Evolutionary conservation across 2,113 vertebrate species (phyloP).

Genomic region (Meriones unguiculatus): DNA sequence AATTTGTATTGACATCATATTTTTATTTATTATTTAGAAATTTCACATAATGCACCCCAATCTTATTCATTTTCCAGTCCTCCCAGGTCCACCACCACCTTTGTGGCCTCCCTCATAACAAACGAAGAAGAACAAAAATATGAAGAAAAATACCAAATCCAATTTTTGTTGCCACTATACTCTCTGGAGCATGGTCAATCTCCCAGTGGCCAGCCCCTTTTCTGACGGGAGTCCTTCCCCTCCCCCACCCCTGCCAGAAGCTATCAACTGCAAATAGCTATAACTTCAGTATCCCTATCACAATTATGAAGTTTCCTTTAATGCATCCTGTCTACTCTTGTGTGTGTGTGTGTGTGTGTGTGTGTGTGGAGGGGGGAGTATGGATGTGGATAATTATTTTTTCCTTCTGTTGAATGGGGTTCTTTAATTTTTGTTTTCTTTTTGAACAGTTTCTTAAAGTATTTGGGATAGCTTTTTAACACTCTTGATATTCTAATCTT

Average conservation of each 20-base stretch:
- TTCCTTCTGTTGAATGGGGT: neutral
- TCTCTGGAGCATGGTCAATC: neutral
- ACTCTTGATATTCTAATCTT: conserved; percentile 2
- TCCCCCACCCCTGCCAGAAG: neutral
- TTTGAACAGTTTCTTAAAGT: neutral
- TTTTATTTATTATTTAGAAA: neutral
- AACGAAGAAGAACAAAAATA: neutral
- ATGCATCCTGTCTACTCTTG: neutral
- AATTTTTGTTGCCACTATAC: neutral
- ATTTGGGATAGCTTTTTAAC: neutral
- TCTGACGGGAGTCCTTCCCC: neutral
- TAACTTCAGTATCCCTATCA: neutral
- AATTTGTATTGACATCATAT: neutral
- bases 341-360: no score
- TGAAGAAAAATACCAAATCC: neutral
- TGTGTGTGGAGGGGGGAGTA: neutral
- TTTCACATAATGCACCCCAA: neutral
- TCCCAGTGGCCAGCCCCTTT: neutral
- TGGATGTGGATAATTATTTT: neutral
- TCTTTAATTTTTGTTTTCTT: neutral
- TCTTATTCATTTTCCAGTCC: neutral
- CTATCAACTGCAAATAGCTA: neutral
- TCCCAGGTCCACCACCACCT: neutral
- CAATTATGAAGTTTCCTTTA: neutral
- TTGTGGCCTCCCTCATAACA: neutral